Evolutionary conservation across 1,140 invertebrate species (phyloP).

Genomic region (Drosophila arizonae): DNA sequence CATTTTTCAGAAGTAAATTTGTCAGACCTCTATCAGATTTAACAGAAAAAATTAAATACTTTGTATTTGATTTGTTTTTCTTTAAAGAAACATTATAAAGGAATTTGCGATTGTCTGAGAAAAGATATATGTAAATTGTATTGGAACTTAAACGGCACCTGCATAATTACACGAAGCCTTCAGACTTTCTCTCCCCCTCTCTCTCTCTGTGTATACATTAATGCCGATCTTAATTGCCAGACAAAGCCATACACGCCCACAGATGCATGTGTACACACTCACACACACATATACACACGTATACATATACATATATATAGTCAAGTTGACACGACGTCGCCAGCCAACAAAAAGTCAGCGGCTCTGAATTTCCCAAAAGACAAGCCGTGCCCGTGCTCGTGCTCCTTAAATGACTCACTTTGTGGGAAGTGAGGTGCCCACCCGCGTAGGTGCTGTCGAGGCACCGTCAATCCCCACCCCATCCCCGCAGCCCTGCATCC

Average conservation of each 20-base stretch:
- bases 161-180: too few relatives aligned
- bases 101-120: too few relatives aligned
- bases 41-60: too few relatives aligned
- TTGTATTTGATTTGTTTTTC: too few relatives aligned
- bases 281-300: not conserved
- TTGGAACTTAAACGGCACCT: too few relatives aligned
- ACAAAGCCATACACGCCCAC: conserved; percentile 6
- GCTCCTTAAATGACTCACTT: conserved; percentile 43
- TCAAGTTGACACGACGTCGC: conserved; percentile 2
- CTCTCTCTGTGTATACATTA: not conserved
- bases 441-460: conserved; percentile 10
- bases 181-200: too few relatives aligned
- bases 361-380: conserved; percentile 8
- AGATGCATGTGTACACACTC: not conserved
- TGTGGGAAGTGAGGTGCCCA: conserved; percentile 24
- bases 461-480: not conserved
- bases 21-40: too few relatives aligned
- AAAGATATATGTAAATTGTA: too few relatives aligned
- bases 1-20: too few relatives aligned
- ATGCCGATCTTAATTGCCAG: conserved; percentile 37
- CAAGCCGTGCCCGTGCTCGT: conserved; percentile 3
- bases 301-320: not conserved
- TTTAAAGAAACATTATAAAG: too few relatives aligned
- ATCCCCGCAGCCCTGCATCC: not conserved
- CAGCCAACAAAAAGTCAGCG: conserved; percentile 7